These are phyloP conservation scores for Alouatta palliata DNA, from an alignment of 2,113 vertebrate genomes.

Conservation along the genomic window DNA sequence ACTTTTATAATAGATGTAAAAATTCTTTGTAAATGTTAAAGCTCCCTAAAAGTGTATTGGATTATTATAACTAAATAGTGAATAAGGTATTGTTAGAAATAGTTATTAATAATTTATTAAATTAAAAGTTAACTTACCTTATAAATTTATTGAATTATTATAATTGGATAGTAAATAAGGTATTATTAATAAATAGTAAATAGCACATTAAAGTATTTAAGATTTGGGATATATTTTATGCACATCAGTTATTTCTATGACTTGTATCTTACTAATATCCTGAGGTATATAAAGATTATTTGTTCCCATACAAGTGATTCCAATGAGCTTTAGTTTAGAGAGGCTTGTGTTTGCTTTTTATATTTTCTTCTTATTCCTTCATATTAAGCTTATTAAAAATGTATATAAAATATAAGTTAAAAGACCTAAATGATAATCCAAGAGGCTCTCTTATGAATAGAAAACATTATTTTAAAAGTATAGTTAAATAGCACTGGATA, in stretches of 20 bases:
- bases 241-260: not conserved
- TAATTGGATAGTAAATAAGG: not conserved
- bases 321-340: not conserved
- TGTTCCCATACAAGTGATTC: not conserved
- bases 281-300: not conserved
- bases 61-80: not conserved
- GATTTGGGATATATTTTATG: not conserved
- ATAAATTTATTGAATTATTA: not conserved
- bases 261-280: not conserved
- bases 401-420: not conserved
- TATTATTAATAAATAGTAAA: conserved; percentile 25
- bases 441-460: not conserved
- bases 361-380: conserved; percentile 29
- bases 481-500: not conserved
- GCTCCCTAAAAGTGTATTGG: not conserved
- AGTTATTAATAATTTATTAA: conserved; percentile 32
- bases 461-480: not conserved
- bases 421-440: not conserved
- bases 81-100: conserved; percentile 2
- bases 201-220: not conserved
- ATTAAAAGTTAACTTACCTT: not conserved
- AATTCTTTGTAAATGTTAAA: conserved; percentile 22
- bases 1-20: not conserved
- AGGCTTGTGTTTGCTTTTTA: not conserved
- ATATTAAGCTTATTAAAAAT: not conserved